Evolutionary conservation across 2,797 vertebrate species (phyloP).

Genomic region (Microctenopoma steveboyesi): DNA sequence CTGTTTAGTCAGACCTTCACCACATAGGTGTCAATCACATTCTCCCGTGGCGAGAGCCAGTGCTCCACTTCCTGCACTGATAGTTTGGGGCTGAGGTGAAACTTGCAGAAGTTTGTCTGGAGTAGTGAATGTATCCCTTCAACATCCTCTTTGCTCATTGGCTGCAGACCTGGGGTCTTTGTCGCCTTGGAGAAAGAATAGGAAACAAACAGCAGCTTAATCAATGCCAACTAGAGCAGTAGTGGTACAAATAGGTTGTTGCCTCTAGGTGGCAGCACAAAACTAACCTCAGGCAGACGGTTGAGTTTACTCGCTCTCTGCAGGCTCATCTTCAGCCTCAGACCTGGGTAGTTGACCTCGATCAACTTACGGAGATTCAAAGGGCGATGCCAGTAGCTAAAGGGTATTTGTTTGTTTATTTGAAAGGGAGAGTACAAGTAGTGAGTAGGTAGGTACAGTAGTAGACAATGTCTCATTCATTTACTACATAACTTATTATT

Average conservation of each 20-base stretch:
- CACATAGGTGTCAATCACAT: conserved; percentile 92
- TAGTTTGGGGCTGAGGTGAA: conserved; percentile 86
- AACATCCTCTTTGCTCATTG: conserved; percentile 88
- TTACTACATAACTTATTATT: not conserved
- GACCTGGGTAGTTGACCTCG: conserved; percentile 90
- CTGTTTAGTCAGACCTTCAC: conserved; percentile 85
- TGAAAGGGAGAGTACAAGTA: not conserved
- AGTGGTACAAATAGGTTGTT: not conserved
- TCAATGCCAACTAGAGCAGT: not conserved
- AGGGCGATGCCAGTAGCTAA: conserved; percentile 92
- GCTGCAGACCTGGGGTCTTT: conserved; percentile 87
- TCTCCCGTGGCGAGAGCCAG: conserved; percentile 91
- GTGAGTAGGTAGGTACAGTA: not conserved
- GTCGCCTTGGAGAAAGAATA: conserved; percentile 77
- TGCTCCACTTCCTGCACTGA: conserved; percentile 89
- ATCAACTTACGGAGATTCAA: conserved; percentile 92
- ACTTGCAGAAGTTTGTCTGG: conserved; percentile 83
- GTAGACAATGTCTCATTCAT: not conserved
- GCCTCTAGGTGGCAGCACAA: conserved; percentile 71
- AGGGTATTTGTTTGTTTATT: conserved; percentile 27
- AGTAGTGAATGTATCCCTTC: conserved; percentile 84
- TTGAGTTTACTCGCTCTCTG: conserved; percentile 91
- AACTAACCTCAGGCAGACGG: conserved; percentile 89
- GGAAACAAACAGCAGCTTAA: not conserved
- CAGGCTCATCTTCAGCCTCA: conserved; percentile 90